phyloP scores from a whole-genome alignment of 2,797 vertebrate genomes.

The Todus mexicanus region DNA sequence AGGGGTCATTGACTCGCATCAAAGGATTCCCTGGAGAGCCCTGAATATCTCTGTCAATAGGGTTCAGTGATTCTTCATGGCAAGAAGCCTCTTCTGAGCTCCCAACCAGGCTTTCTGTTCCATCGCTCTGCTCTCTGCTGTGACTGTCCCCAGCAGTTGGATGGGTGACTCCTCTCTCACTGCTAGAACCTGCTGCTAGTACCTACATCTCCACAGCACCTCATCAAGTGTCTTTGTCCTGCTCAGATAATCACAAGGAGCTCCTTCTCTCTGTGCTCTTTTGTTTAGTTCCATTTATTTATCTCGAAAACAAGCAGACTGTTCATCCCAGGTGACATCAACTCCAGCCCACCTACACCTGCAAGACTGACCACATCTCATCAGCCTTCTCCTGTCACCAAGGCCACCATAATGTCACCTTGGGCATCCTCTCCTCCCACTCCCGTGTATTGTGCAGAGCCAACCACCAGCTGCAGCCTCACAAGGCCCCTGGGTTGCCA shows the following conservation, averaged over 20 bases:
- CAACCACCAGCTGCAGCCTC: not conserved
- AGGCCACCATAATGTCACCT: not conserved
- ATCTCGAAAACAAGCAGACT: slow-evolving; percentile 4
- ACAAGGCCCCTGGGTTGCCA: not conserved
- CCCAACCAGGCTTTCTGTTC: not conserved
- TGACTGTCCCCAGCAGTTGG: not conserved
- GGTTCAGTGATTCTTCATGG: not conserved
- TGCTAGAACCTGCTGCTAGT: not conserved
- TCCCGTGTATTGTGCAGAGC: not conserved
- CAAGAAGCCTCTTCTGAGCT: not conserved
- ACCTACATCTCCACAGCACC: not conserved
- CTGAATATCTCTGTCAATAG: not conserved
- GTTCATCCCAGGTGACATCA: not conserved
- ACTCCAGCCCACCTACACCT: slow-evolving; percentile 55
- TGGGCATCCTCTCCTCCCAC: not conserved
- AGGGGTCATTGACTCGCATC: not conserved
- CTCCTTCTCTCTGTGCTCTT: not conserved
- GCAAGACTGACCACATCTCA: slow-evolving; percentile 2
- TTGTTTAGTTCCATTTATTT: not conserved
- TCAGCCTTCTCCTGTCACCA: not conserved
- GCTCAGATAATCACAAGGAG: not conserved
- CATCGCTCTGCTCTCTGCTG: fast-evolving
- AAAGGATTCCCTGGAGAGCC: not conserved
- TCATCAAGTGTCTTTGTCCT: not conserved
- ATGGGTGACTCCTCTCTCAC: not conserved